These are phyloP conservation scores for Arbacia lixula DNA, from an alignment of 53 echinoderm and acorn worm species.

Conservation along the genomic window DNA sequence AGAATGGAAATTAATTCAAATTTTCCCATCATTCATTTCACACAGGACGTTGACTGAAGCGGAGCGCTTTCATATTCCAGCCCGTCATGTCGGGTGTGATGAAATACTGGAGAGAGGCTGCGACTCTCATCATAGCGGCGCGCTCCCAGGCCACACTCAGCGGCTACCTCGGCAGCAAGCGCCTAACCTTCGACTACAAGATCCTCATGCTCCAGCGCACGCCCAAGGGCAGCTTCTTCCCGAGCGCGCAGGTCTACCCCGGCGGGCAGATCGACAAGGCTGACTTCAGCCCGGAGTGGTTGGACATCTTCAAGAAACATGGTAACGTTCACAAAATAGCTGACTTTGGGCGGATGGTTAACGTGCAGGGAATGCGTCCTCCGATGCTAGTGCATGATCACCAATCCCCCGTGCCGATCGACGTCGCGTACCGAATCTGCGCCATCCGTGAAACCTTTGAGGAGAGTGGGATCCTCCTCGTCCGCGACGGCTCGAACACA, in stretches of 20 bases:
- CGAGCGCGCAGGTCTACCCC: slow-evolving; percentile 74
- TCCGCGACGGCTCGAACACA: slow-evolving; percentile 1
- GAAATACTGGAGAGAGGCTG: slow-evolving; percentile 75
- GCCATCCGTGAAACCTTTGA: slow-evolving; percentile 99
- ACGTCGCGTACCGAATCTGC: slow-evolving; percentile 91
- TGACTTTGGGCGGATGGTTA: slow-evolving; percentile 80
- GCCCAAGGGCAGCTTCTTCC: slow-evolving; percentile 37
- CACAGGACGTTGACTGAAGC: no score
- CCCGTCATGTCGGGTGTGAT: slow-evolving; percentile 30
- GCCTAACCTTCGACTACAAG: slow-evolving; percentile 51
- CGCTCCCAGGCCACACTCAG: not conserved
- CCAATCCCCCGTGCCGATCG: slow-evolving; percentile 68
- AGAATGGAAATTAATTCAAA: no score
- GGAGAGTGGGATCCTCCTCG: slow-evolving; percentile 82
- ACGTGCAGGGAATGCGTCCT: slow-evolving; percentile 57
- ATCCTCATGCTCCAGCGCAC: slow-evolving; percentile 56
- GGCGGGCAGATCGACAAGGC: slow-evolving; percentile 88
- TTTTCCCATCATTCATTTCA: no score
- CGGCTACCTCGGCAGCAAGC: slow-evolving; percentile 23
- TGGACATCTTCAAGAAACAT: slow-evolving; percentile 71
- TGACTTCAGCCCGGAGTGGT: slow-evolving; percentile 86
- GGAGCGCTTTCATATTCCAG: no score
- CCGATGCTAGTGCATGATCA: slow-evolving; percentile 53
- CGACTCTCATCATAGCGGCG: slow-evolving; percentile 72
- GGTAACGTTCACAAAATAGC: slow-evolving; percentile 53